These are phyloP conservation scores for Lutjanus argentimaculatus DNA, from an alignment of 2,797 vertebrate species.

Conservation along the genomic window DNA sequence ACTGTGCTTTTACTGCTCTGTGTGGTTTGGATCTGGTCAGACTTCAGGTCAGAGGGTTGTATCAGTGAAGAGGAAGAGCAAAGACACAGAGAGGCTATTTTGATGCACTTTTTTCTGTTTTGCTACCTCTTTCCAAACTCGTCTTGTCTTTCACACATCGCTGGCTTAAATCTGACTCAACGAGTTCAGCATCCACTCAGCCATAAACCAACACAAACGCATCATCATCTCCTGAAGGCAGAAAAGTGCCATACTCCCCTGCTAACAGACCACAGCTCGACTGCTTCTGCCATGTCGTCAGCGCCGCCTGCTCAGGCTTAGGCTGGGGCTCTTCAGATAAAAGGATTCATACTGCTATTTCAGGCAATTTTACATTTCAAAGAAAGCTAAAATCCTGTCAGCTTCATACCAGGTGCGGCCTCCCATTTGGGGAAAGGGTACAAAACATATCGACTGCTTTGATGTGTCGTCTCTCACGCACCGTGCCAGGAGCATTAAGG, in stretches of 20 bases:
- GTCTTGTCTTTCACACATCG: slow-evolving; percentile 45
- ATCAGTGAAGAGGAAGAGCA: slow-evolving; percentile 23
- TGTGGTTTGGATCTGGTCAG: slow-evolving; percentile 30
- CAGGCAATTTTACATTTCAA: slow-evolving; percentile 54
- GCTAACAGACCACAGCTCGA: slow-evolving; percentile 36
- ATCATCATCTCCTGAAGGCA: slow-evolving; percentile 53
- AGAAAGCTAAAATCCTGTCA: slow-evolving; percentile 37
- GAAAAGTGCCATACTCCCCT: slow-evolving; percentile 23
- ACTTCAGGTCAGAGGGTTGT: slow-evolving; percentile 14
- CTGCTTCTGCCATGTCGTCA: slow-evolving; percentile 19
- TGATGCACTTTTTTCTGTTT: slow-evolving; percentile 12
- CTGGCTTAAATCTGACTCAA: slow-evolving; percentile 63
- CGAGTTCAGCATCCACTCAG: slow-evolving; percentile 55
- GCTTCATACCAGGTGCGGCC: slow-evolving; percentile 3
- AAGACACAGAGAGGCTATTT: slow-evolving; percentile 9
- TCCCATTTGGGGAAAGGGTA: slow-evolving; percentile 3
- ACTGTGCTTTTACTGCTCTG: slow-evolving; percentile 25
- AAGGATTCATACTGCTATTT: slow-evolving; percentile 47
- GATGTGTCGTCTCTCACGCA: slow-evolving; percentile 38
- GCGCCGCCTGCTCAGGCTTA: slow-evolving; percentile 10
- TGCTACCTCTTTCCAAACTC: slow-evolving; percentile 4
- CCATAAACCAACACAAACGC: slow-evolving; percentile 44
- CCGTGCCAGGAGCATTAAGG: slow-evolving; percentile 27
- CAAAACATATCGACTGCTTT: slow-evolving; percentile 54
- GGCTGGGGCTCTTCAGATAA: slow-evolving; percentile 18